Base-by-base conservation (phyloP, 2,797 vertebrate species). In the Coranthus polyacanthus region DNA sequence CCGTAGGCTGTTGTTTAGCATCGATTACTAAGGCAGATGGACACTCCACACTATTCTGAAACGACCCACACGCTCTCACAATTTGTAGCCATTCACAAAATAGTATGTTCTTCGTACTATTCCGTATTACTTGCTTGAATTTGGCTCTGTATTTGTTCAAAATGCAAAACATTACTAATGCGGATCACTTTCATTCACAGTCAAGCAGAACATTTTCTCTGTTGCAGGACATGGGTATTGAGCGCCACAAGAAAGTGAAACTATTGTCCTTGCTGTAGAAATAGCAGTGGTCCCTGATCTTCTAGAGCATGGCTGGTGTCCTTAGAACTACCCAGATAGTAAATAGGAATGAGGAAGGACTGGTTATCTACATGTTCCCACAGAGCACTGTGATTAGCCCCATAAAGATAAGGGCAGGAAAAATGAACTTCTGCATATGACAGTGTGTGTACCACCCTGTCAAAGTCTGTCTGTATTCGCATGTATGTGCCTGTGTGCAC, bases 341-440 rank as follows among this genome's bases (percentile, higher is more conserved):
- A 11, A 47, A 39, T 52, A 79, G 78, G 84, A 92, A 91, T 89
- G 89, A 87, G 89, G 89, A 92, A 94, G 69, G 66, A 26, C 71
- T 60, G 60, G 57, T 79, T 85, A 88, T 91, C 83, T 78, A 1
- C 78, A 75, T 74, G 75, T 93, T 92, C 90, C 84, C 91, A 90
- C 89, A 88, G 69, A 77, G 78, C 52, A 4, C 29, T n/a, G 51
- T 74, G 61, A 82, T 88, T 83, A 80, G 71, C 52, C 76, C 63
- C 78, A 75, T 90, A 90, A 92, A 92, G 89, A 90, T 88, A 86
- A 87, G 70, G 3, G 24, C n/a, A 51, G 39, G 32, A 36, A 51
- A 64, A 71, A 36, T 66, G 34, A 58, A 75, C 72, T 73, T 64
- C 60, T 81, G 65, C 43, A 72, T 82, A 68, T 79, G 70, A 53